These are phyloP conservation scores for Dynastes grantii DNA, from an alignment of 2,888 invertebrate genomes.

Conservation along the genomic window DNA sequence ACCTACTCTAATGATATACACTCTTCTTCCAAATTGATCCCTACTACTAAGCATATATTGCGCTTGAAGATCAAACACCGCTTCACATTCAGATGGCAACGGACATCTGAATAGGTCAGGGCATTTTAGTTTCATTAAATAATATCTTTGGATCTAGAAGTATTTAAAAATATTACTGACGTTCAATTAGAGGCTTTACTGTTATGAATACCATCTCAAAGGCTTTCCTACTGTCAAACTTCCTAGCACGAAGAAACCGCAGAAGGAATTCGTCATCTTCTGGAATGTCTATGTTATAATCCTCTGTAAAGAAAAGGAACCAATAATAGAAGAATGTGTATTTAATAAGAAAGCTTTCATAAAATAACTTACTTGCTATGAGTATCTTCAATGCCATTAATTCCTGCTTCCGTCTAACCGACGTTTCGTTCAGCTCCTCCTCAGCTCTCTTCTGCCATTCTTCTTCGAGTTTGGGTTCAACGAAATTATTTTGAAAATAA, in stretches of 20 bases:
- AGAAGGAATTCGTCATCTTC: constrained; percentile 74
- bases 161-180: constrained; percentile 40
- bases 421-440: constrained; percentile 68
- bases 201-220: constrained; percentile 67
- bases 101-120: constrained; percentile 69
- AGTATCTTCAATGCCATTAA: constrained; percentile 62
- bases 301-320: constrained; percentile 57
- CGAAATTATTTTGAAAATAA: constrained; percentile 27
- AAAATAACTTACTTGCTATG: constrained; percentile 63
- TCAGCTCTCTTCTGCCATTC: constrained; percentile 66
- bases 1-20: constrained; percentile 71
- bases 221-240: constrained; percentile 71
- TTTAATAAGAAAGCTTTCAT: no score
- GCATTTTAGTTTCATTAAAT: constrained; percentile 69
- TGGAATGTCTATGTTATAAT: constrained; percentile 67
- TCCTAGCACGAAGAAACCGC: constrained; percentile 75
- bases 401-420: constrained; percentile 65
- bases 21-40: constrained; percentile 68
- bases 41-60: constrained; percentile 68
- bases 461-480: constrained; percentile 53
- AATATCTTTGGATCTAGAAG: constrained; percentile 69
- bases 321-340: no score
- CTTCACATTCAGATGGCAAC: constrained; percentile 65
- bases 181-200: constrained; percentile 46
- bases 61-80: constrained; percentile 69